These are phyloP conservation scores for Sparidentex hasta DNA, from an alignment of 2,797 vertebrate species.

Conservation along the genomic window DNA sequence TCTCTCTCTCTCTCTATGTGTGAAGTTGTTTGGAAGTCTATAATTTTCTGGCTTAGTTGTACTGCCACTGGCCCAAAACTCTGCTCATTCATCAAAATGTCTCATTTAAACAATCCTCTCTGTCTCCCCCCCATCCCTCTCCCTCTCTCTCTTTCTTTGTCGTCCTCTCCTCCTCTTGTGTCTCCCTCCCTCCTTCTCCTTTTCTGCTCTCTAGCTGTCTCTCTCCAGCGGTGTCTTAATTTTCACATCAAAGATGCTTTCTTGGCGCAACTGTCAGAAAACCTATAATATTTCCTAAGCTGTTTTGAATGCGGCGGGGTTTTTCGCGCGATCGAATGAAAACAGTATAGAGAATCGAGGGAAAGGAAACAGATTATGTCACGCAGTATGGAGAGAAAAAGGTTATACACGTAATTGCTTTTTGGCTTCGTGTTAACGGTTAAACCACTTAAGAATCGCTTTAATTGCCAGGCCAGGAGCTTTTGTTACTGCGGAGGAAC, in stretches of 20 bases:
- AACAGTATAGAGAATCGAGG: constrained; percentile 43
- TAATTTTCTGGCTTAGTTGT: constrained; percentile 69
- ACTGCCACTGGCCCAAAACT: constrained; percentile 66
- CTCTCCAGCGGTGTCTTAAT: constrained; percentile 49
- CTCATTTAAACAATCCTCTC: constrained; percentile 66
- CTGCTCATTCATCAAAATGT: constrained; percentile 75
- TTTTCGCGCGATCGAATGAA: constrained; percentile 42
- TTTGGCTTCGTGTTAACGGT: constrained; percentile 32
- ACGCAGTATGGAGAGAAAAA: constrained; percentile 10
- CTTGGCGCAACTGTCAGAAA: constrained; percentile 51
- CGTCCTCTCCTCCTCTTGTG: constrained; percentile 29
- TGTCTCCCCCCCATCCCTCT: not conserved
- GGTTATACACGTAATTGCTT: constrained; percentile 33
- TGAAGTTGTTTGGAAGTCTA: constrained; percentile 72
- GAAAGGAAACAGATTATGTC: constrained; percentile 45
- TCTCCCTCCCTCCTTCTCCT: constrained; percentile 14
- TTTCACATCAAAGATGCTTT: constrained; percentile 63
- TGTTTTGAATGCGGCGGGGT: constrained; percentile 34
- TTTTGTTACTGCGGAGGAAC: constrained; percentile 28
- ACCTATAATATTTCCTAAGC: constrained; percentile 58
- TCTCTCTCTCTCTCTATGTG: constrained; percentile 23
- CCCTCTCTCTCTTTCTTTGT: constrained; percentile 16
- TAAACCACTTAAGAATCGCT: constrained; percentile 23
- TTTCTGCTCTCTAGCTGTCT: not conserved
- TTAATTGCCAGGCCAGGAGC: constrained; percentile 45